Base-by-base conservation (phyloP, 2,888 invertebrate genomes). In the Gastracanthus pulcherrimus region DNA sequence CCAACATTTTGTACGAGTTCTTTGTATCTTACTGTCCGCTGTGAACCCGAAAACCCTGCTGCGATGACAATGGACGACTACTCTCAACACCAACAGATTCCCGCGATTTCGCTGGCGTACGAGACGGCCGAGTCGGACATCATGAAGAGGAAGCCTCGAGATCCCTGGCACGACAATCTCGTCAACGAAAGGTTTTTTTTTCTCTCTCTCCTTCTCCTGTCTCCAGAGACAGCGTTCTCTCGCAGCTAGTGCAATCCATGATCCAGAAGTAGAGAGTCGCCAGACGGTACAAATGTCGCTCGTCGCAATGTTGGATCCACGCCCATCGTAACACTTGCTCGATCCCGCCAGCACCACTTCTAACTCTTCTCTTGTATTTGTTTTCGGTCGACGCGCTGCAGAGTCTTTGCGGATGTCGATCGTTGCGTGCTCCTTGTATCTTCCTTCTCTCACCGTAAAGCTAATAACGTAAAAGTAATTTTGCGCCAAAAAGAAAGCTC, bases 41-140 rank as follows among this genome's bases (percentile, higher is more conserved):
- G n/a, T n/a, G n/a, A 34, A 34, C 31, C 45, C 34, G n/a, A 58
- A 23, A 62, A 48, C 51, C 34, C 41, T 34, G 19, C 62, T 62
- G 36, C 19, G 62, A n/a, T n/a, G n/a, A n/a, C n/a, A n/a, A n/a
- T 23, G 31, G 60, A 45, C 67, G 48, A 81, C 55, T 13, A 77
- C 26, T n/a, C n/a, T n/a, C n/a, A n/a, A n/a, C 55, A 55, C n/a
- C 23, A 23, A 19, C 75, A 97, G 98, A 97, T 98, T 94, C 98
- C 98, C 93, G 98, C 98, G 94, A 98, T 98, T 94, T 98, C 98
- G 93, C 96, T 98, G 95, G 98, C 98, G 94, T 98, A 98, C 94
- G 98, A 98, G 95, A 97, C 97, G 94, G 97, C 98, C 93, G 98
- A 98, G 95, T 97, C 97, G 93, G 98, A 98, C 96, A 98, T 98